Percentiles rank a stretch among this genome's conserved stretches.
phyloP scores from a whole-genome alignment of 2,113 vertebrate genomes.

The Aegotheles bennettii region DNA sequence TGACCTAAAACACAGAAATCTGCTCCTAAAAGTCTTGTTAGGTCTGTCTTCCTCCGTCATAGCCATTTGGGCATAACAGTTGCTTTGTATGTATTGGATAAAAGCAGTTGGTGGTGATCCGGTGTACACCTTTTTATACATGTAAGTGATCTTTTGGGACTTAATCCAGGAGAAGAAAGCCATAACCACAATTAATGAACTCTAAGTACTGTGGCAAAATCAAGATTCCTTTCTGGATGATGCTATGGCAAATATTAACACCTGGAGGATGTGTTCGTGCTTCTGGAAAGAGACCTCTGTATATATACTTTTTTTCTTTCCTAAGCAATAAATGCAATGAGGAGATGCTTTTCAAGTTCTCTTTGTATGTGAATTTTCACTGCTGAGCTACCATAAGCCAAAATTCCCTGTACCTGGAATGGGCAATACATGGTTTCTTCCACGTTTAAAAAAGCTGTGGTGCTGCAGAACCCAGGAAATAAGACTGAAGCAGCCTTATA shows the following conservation, averaged over 20 bases:
- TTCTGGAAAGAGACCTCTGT: not conserved
- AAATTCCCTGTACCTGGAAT: not conserved
- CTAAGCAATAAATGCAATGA: not conserved
- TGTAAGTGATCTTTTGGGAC: not conserved
- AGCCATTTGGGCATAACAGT: not conserved
- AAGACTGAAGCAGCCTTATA: not conserved
- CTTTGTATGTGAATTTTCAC: not conserved
- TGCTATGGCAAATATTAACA: not conserved
- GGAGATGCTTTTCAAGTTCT: not conserved
- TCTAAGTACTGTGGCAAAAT: not conserved
- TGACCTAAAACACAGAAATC: not conserved
- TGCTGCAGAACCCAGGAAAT: not conserved
- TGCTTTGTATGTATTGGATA: not conserved
- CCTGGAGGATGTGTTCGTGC: rapidly evolving
- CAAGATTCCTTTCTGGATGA: not conserved
- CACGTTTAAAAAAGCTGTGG: not conserved
- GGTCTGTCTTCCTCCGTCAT: not conserved
- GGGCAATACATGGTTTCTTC: not conserved
- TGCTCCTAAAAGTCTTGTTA: not conserved
- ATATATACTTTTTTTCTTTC: rapidly evolving
- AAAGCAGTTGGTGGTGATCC: not conserved
- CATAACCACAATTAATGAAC: not conserved
- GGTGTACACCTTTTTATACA: rapidly evolving
- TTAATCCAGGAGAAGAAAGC: not conserved
- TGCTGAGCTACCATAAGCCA: not conserved